These are phyloP conservation scores for Nycticryphes semicollaris DNA, from an alignment of 2,113 vertebrate genomes.

Conservation along the genomic window DNA sequence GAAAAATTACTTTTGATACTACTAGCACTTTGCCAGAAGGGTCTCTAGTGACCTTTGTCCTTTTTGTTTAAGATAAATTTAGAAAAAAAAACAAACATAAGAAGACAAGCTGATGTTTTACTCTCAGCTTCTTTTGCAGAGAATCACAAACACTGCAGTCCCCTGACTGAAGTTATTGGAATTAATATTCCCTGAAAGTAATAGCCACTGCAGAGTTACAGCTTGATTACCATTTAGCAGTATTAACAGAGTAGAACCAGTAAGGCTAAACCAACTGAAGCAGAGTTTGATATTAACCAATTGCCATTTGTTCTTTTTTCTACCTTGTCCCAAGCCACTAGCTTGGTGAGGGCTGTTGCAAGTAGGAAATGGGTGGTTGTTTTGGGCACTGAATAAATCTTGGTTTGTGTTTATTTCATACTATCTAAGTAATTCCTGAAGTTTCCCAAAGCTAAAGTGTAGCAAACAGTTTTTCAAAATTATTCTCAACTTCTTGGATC, in stretches of 20 bases:
- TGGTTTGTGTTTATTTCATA: not conserved
- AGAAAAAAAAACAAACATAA: not conserved
- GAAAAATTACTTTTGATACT: not conserved
- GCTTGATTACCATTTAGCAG: not conserved
- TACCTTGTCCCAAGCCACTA: not conserved
- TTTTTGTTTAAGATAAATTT: not conserved
- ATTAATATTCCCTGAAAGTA: not conserved
- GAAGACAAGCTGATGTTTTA: not conserved
- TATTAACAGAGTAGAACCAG: not conserved
- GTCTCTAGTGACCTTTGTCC: not conserved
- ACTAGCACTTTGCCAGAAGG: not conserved
- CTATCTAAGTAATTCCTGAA: not conserved
- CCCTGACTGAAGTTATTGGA: not conserved
- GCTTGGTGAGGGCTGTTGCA: not conserved
- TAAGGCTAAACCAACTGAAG: not conserved
- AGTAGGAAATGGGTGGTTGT: not conserved
- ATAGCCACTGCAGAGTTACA: not conserved
- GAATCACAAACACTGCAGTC: not conserved
- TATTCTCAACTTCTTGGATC: not conserved
- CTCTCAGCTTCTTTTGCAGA: not conserved
- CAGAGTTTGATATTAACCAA: not conserved
- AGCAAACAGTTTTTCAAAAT: not conserved
- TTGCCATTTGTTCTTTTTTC: not conserved
- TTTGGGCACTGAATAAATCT: not conserved
- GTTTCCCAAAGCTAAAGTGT: not conserved